Evolutionary conservation across 2,797 vertebrate genomes (phyloP).

Genomic region (Sebastes oblongus): DNA sequence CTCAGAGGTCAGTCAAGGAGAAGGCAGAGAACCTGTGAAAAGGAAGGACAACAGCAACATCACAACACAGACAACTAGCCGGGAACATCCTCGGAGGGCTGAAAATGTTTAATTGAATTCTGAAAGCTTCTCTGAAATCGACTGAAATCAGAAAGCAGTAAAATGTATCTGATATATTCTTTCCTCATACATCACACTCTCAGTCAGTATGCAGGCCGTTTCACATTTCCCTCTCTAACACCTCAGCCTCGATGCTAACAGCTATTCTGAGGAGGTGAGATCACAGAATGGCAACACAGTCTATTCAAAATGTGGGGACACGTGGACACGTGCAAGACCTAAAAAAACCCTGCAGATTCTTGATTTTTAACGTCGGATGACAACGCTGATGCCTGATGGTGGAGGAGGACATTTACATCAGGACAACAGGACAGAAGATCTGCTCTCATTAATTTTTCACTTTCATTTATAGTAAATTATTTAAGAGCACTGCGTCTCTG

Average conservation of each 20-base stretch:
- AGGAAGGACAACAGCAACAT: neutral
- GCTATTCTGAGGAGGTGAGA: neutral
- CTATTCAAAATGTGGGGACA: neutral
- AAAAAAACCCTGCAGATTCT: neutral
- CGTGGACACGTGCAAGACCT: neutral
- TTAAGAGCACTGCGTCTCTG: slow-evolving; percentile 52
- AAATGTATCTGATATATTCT: neutral
- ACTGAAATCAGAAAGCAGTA: neutral
- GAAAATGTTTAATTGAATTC: neutral
- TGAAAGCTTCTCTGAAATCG: neutral
- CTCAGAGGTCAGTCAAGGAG: neutral
- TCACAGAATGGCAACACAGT: neutral
- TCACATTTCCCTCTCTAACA: neutral
- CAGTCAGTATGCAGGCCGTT: neutral
- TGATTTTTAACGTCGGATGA: neutral
- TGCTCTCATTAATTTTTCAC: slow-evolving; percentile 74
- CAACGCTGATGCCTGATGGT: neutral
- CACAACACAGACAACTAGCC: neutral
- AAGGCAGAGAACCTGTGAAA: neutral
- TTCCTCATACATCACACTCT: neutral
- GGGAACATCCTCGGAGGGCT: neutral
- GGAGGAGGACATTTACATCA: slow-evolving; percentile 9
- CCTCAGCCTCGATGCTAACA: neutral
- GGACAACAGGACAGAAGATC: slow-evolving; percentile 39
- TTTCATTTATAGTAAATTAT: slow-evolving; percentile 73